Base-by-base conservation (phyloP, 2,888 invertebrate genomes). In the Pegoplata infirma region DNA sequence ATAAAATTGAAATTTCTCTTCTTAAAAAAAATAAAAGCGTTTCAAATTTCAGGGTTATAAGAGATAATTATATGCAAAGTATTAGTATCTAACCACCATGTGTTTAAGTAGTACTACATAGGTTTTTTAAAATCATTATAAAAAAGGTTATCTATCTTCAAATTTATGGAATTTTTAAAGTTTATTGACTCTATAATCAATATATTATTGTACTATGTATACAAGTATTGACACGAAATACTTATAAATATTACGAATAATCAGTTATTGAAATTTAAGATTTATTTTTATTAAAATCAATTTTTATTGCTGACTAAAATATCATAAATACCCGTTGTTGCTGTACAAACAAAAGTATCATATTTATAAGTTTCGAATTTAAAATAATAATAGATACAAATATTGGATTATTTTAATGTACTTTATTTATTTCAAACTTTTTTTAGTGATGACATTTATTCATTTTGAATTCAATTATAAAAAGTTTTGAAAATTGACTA, bases 151-250 rank as follows among this genome's bases (percentile, higher is more conserved):
- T 53, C 63, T 71, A 59, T 66, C 36, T 19, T 25, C 56, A 53
- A 46, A 55, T 72, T 55, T 44, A 63, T 61, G 17, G 16, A 10
- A 7, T 36, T 17, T 68, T 73, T 14, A 51, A 55, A 73, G 77
- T 77, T 77, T 77, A 73, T 68, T 77, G 77, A 73, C 77, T 67
- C 46, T 51, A 47, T 68, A 68, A 49, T 58, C 36, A 12, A 23
- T 23, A 25, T 36, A n/a, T n/a, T n/a, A n/a, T n/a, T n/a, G n/a
- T n/a, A n/a, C n/a, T n/a, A n/a, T n/a, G 2, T 32, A 10, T 32
- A 10, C 32, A 32, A 10, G 32, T 32, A 32, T 32, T 10, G 32
- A 32, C 32, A 32, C 12, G 10, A 32, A 12, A 32, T 32, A 32
- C 32, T 32, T 32, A 32, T 32, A n/a, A n/a, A n/a, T n/a, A 32